Base-by-base conservation (phyloP, 2,797 vertebrate species). In the Prunella strophiata region DNA sequence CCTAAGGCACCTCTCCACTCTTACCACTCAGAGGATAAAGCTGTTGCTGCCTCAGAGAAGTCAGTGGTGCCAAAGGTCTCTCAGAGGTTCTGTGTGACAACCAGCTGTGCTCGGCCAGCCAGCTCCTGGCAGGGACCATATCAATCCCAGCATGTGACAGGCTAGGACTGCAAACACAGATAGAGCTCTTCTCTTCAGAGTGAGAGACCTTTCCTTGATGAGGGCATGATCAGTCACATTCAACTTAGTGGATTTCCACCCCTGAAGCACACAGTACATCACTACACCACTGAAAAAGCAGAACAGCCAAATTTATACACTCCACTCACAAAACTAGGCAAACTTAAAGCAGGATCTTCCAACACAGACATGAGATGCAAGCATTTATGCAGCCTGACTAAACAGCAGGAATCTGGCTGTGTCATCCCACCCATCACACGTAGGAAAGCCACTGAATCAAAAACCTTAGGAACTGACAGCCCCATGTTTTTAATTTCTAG, bases 71-170 rank as follows among this genome's bases (percentile, higher is more conserved):
- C 55, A 48, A n/a, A 91, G 30, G 25, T 58, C 20, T 81, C 66
- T 34, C 54, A 87, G 61, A 63, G 14, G 13, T 21, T 30, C 45
- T 1, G 2, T n/a, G 36, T 55, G 59, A 54, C 61, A 50, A 13
- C 9, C 50, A 77, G 73, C 20, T 30, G 50, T 0, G 0, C 21
- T 23, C 7, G 70, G 38, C 36, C 42, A 45, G 34, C 4, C 2
- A 68, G 62, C 25, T 88, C 61, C 63, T 85, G 42, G 34, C 7
- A 40, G 23, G 22, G n/a, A 58, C 42, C 7, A 0, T 3, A 11
- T 14, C 36, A 62, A 88, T n/a, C 23, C 22, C 32, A 40, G 34
- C 15, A 32, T 5, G 9, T 27, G 54, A 38, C 11, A 7, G 10
- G 12, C 20, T 34, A 81, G 65, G 38, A 63, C 63, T 75, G 43